Conservation (phyloP, 2,797 vertebrate species). For the Mareca penelope region DNA sequence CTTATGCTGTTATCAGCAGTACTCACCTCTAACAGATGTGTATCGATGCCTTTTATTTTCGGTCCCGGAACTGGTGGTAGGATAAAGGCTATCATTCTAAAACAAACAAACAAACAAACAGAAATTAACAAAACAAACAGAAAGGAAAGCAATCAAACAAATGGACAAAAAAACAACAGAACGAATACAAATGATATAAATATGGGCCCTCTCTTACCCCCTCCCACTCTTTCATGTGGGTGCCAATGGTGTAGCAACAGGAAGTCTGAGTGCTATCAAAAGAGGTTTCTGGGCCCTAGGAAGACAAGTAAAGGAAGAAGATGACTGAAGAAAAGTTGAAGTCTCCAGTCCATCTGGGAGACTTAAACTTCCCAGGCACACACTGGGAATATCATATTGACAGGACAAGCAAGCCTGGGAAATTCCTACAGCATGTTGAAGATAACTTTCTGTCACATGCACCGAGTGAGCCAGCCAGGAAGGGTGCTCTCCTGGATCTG, state of each 20-base stretch:
- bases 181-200: background rate
- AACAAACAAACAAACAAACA: background rate
- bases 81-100: slow-evolving; percentile 87
- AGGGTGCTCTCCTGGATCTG: no score
- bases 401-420: background rate
- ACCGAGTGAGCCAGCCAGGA: no score
- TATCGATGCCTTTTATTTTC: slow-evolving; percentile 95
- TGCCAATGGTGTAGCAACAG: background rate
- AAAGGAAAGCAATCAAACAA: background rate
- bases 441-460: no score
- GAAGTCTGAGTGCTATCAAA: background rate
- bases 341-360: background rate
- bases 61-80: slow-evolving; percentile 93
- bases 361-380: background rate
- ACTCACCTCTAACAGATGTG: slow-evolving; percentile 89
- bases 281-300: background rate
- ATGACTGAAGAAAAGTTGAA: background rate
- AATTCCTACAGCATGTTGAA: no score
- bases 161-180: background rate
- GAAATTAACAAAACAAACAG: background rate
- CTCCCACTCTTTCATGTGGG: background rate
- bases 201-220: background rate
- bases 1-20: background rate
- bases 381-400: background rate
- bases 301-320: background rate